Evolutionary conservation across 1,140 invertebrate species (phyloP), one percentile per base, ranked within the genome.

Genomic region (Drosophila sulfurigaster): DNA sequence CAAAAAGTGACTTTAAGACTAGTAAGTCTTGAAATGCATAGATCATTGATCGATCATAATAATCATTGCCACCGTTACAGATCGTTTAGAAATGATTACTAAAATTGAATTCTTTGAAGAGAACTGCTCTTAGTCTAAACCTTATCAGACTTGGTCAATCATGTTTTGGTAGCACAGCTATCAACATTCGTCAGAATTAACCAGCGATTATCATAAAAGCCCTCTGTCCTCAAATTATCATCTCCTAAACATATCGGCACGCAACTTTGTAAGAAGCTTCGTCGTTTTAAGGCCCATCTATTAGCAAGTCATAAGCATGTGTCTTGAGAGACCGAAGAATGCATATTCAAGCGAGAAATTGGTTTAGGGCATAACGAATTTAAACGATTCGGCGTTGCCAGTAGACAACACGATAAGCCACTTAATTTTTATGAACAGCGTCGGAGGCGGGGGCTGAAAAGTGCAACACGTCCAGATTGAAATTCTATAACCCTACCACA

Each of bases 381-480:
- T 81, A 63, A 78, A 88, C 70, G 81, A 72, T 52, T 41, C 69
- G 52, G 38, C 45, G 38, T 41, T 64, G 15, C 43, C 30, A 20
- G 46, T 48, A 20, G 57, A 89, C 83, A 89, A 89, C 83, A 89
- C 64, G 79, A 80, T 89, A 88, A 88, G 81, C 71, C 83, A 89
- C 83, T 88, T 88, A 85, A 67, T 64, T 81, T 83, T 87, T 80
- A 87, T 80, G 68, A 51, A 74, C 80, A 68, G 54, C 32, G 35
- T 41, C 32, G 41, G 46, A 54, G 57, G n/a, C 16, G 10, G 41
- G 49, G 57, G 60, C 3, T 25, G 49, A 64, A 74, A 71, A 46
- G 30, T 15, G 7, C 30, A 48, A 35, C 28, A 16, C 43, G 25
- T 32, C 16, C 16, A 1, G 4, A 58, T 16, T 59, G 16, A 28